These are phyloP conservation scores for Parazoanthus swiftii DNA, from an alignment of 92 coral and sea anemone genomes.

Conservation along the genomic window DNA sequence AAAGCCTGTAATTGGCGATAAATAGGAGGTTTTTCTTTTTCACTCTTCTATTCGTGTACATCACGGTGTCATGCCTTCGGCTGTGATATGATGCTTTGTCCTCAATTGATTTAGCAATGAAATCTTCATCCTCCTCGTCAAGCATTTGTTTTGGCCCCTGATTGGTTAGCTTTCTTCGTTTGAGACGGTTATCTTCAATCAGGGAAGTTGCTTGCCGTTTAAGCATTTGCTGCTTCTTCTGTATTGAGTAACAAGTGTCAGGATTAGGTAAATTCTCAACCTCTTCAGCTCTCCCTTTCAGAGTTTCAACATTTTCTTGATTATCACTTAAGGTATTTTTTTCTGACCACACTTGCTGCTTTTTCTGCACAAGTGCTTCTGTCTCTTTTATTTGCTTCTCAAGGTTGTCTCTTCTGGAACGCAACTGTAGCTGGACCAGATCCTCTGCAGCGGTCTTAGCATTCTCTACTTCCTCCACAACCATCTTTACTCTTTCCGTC, in stretches of 20 bases:
- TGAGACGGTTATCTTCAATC: slow-evolving; percentile 40
- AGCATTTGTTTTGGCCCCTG: slow-evolving; percentile 44
- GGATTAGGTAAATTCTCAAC: slow-evolving; percentile 22
- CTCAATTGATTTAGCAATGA: slow-evolving; percentile 41
- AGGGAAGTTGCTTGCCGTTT: slow-evolving; percentile 48
- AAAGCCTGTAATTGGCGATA: slow-evolving; percentile 33
- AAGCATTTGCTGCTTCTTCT: slow-evolving; percentile 43
- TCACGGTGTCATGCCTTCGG: slow-evolving; percentile 45
- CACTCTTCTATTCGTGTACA: slow-evolving; percentile 44
- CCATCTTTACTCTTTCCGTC: slow-evolving; percentile 37
- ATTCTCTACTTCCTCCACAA: slow-evolving; percentile 40
- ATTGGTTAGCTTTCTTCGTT: slow-evolving; percentile 38
- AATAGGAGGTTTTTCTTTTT: slow-evolving; percentile 45
- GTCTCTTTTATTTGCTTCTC: slow-evolving; percentile 19
- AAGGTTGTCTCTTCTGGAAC: slow-evolving; percentile 21
- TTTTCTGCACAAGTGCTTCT: slow-evolving; percentile 16
- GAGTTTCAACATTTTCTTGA: slow-evolving; percentile 12
- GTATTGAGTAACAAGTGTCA: slow-evolving; percentile 32
- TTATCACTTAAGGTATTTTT: slow-evolving; percentile 26
- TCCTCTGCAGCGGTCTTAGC: slow-evolving; percentile 37
- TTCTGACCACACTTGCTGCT: slow-evolving; percentile 26
- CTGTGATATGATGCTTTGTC: slow-evolving; percentile 41
- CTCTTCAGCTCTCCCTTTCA: slow-evolving; percentile 16
- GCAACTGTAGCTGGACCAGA: slow-evolving; percentile 34
- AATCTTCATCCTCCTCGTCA: slow-evolving; percentile 52